These are phyloP conservation scores for Rhimphoctona megacephalus DNA, from an alignment of 2,888 invertebrate species.

Conservation along the genomic window DNA sequence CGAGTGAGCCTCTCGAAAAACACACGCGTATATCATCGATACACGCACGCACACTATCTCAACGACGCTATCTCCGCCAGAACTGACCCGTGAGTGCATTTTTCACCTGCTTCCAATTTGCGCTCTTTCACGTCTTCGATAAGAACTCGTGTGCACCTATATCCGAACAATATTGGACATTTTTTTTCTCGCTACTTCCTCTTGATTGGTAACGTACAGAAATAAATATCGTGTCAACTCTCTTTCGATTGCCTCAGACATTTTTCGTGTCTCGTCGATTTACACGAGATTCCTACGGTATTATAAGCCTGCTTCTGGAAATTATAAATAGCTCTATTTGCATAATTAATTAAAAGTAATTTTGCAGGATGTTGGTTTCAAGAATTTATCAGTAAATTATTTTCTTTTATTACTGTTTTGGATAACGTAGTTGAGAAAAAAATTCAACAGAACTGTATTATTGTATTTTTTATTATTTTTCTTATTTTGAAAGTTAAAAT, in stretches of 20 bases:
- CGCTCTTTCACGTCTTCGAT: constrained; percentile 45
- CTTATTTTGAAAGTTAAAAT: no score
- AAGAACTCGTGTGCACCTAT: constrained; percentile 9
- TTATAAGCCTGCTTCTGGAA: background rate
- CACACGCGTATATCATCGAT: constrained; percentile 40
- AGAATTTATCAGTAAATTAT: no score
- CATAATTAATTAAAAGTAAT: no score
- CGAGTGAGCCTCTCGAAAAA: constrained; percentile 8
- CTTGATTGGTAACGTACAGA: background rate
- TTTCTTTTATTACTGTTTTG: no score
- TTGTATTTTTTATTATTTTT: no score
- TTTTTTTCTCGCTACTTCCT: constrained; percentile 3
- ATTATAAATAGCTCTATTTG: background rate
- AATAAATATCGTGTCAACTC: background rate
- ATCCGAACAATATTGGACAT: background rate
- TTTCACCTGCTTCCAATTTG: constrained; percentile 71
- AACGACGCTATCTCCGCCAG: constrained; percentile 50
- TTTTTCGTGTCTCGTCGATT: background rate
- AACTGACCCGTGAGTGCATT: constrained; percentile 44
- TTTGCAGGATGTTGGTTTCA: no score
- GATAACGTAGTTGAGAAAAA: no score
- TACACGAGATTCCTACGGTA: background rate
- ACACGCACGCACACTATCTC: constrained; percentile 42
- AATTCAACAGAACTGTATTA: no score
- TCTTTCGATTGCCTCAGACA: background rate